Base-by-base conservation (phyloP, 2,888 invertebrate genomes). In the Zele albiditarsus region DNA sequence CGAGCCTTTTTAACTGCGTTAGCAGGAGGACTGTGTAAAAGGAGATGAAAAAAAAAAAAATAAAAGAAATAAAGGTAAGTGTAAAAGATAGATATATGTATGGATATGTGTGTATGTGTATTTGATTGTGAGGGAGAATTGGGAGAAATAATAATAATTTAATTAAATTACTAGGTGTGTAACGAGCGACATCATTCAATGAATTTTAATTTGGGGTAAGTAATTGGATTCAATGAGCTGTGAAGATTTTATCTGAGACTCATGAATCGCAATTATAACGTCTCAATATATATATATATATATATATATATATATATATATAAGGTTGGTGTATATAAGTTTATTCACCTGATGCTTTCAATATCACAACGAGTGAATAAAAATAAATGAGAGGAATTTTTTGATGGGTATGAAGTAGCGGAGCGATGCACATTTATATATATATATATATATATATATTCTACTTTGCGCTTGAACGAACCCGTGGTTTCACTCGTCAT, bases 191-290 rank as follows among this genome's bases (percentile, higher is more conserved):
- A 33, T 42, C 28, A 67, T 69, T 69, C 46, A 46, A 42, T 68
- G 69, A 60, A 74, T 62, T 69, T 74, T 62, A 68, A 68, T 74
- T 62, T 49, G 16, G 33, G 53, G n/a, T 60, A 62, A 74, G 69
- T 74, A 74, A 74, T 74, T 74, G 62, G 62, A 67, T 60, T 74
- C 53, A 74, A 74, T 74, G 49, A 49, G 62, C 68, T 33, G 69
- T 74, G 63, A 67, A 68, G 69, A 74, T 69, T 60, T 69, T 74
- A 69, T 74, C 68, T 57, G 16, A 6, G 42, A 25, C 68, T 49
- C 31, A 14, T 69, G 42, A 63, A 74, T 60, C 28, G 49, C 69
- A 69, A 74, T 74, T 74, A 74, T 69, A 69, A 74, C 28, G 62
- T 69, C 66, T 66, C 38, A 57, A 66, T 53, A 33, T 66, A 23